Base-by-base conservation (phyloP, 2,888 invertebrate species). In the Euzophera pinguis region DNA sequence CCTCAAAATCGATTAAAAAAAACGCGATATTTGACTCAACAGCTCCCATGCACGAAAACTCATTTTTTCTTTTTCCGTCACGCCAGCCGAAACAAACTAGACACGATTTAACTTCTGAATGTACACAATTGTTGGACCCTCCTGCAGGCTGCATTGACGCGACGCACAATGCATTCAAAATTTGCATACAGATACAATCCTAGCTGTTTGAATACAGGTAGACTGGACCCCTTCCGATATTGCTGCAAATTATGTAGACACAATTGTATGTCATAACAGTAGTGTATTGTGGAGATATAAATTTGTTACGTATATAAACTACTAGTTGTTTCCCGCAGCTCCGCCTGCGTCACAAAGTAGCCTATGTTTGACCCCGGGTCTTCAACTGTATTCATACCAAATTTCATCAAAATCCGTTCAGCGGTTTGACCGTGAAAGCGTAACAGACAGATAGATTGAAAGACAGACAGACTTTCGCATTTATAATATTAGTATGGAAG, bases 101-200 rank as follows among this genome's bases (percentile, higher is more conserved):
- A 47, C 47, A 37, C 37, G 47, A 48, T 35, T 48, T 48, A 51
- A 54, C 53, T 53, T 54, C 50, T 39, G 54, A 54, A 53, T 53
- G 27, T 52, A 50, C 41, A 50, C 55, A 49, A 58, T 59, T 56
- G 58, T 53, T n/a, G 35, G 43, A 39, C 29, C 53, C 41, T 45
- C 58, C 52, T 29, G 32, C 35, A 32, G 22, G 22, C 9, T 39
- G 38, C 50, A 55, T 52, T 48, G 55, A 52, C 55, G 52, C 39
- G 49, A 29, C 52, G 55, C 55, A 59, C 56, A 54, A 56, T 58
- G 52, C 58, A 55, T 45, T 39, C 50, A 34, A 53, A 54, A 58
- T 58, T 58, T 58, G 53, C 58, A 58, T 58, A 57, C 50, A 51
- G 43, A 43, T 51, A 51, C 51, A 43, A 43, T 43, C 22, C 16